Conservation (phyloP, 1,140 invertebrate genomes). For the Drosophila pseudoobscura region DNA sequence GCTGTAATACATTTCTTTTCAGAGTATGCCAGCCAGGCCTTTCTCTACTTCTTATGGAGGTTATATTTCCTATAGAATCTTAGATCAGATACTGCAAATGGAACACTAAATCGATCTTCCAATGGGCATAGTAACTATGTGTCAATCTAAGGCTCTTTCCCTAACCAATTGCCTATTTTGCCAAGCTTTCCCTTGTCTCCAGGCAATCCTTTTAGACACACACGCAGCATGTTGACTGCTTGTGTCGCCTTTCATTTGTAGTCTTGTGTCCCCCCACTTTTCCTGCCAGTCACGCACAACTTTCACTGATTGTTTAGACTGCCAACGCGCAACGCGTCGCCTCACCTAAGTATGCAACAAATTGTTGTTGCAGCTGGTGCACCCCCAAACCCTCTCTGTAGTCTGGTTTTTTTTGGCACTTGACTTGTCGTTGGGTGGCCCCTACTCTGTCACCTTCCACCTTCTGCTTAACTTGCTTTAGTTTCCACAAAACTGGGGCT, state of each 20-base stretch:
- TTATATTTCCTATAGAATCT: no score
- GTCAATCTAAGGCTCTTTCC: background rate
- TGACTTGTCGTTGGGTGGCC: constrained; percentile 30
- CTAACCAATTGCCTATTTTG: constrained; percentile 4
- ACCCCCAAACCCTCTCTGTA: background rate
- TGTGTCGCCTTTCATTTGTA: constrained; percentile 34
- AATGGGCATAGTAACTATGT: background rate
- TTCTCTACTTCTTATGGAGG: no score
- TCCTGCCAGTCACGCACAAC: constrained; percentile 55
- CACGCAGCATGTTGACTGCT: constrained; percentile 7
- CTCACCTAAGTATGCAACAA: constrained; percentile 66
- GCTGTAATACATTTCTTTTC: no score
- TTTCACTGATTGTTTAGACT: constrained; percentile 67
- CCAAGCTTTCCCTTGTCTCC: constrained; percentile 13
- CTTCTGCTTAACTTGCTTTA: constrained; percentile 38
- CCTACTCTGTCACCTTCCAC: constrained; percentile 2
- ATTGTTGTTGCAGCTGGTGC: constrained; percentile 27
- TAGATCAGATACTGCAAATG: no score
- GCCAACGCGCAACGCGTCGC: constrained; percentile 29
- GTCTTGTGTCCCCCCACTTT: constrained; percentile 23
- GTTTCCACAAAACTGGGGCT: constrained; percentile 20
- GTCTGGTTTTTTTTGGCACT: constrained; percentile 27
- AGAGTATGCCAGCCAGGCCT: no score
- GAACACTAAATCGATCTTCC: no score
- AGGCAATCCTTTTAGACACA: constrained; percentile 31